These are phyloP conservation scores for Rhinichthys osculus DNA, from an alignment of 2,797 vertebrate genomes.

Conservation along the genomic window DNA sequence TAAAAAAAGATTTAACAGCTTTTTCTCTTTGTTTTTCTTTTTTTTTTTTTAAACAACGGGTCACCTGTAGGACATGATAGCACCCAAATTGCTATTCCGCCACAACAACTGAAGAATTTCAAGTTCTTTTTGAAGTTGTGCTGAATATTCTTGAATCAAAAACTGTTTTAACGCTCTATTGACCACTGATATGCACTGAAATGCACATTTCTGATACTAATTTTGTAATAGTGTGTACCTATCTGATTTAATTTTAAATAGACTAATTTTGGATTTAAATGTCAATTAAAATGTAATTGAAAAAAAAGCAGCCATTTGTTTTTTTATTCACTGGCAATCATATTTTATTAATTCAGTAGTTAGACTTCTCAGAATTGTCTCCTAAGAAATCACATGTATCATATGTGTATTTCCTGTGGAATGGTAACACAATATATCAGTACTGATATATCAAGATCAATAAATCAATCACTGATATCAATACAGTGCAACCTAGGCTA, in stretches of 20 bases:
- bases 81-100: background rate
- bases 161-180: background rate
- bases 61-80: conserved; percentile 27
- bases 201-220: background rate
- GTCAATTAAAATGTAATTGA: too few relatives aligned
- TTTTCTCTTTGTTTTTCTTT: background rate
- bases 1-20: background rate
- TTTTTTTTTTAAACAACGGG: background rate
- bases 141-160: background rate
- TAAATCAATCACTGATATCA: background rate
- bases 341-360: background rate
- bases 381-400: background rate
- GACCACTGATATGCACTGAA: background rate
- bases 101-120: conserved; percentile 7
- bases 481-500: background rate
- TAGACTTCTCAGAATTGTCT: background rate
- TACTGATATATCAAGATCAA: background rate
- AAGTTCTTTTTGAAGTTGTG: background rate
- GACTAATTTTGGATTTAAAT: background rate
- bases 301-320: too few relatives aligned
- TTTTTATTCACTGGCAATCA: background rate
- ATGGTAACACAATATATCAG: background rate
- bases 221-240: background rate
- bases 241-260: too few relatives aligned
- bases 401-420: background rate